These are phyloP conservation scores for Haliclystus octoradiatus DNA, from an alignment of 30 jellyfish, hydroid and myxozoan species.

Conservation along the genomic window DNA sequence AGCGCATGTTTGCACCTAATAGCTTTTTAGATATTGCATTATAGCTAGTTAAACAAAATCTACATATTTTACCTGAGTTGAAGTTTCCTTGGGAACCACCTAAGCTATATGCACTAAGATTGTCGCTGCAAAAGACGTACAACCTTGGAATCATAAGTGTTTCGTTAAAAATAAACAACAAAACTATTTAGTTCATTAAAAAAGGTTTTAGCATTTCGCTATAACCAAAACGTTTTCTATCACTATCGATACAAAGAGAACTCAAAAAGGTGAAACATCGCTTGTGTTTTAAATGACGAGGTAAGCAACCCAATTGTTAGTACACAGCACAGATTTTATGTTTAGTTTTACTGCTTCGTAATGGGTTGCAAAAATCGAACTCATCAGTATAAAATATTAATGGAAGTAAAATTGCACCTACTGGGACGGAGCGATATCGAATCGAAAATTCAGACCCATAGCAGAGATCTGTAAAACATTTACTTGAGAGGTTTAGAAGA, in stretches of 20 bases:
- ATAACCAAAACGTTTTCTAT: not conserved
- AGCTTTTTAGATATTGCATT: not conserved
- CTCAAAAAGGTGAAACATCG: not conserved
- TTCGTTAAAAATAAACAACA: not conserved
- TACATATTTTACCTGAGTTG: not conserved
- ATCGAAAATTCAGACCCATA: too few relatives aligned
- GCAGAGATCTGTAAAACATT: too few relatives aligned
- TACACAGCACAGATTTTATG: not conserved
- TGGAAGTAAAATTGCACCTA: not conserved
- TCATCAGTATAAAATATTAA: not conserved
- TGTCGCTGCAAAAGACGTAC: not conserved
- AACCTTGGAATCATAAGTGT: not conserved
- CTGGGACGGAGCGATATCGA: too few relatives aligned
- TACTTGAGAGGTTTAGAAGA: too few relatives aligned
- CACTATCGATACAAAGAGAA: not conserved
- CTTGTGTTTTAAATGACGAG: not conserved
- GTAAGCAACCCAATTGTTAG: not conserved
- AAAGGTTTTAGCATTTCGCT: not conserved
- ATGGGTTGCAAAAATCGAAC: not conserved
- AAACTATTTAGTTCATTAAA: not conserved
- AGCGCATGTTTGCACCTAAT: not conserved
- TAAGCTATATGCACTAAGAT: not conserved
- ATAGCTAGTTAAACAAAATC: not conserved
- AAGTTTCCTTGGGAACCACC: slow-evolving; percentile 1
- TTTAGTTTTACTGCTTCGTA: not conserved